Conservation (phyloP, 2,888 invertebrate species). For the Stratiomys singularior region DNA sequence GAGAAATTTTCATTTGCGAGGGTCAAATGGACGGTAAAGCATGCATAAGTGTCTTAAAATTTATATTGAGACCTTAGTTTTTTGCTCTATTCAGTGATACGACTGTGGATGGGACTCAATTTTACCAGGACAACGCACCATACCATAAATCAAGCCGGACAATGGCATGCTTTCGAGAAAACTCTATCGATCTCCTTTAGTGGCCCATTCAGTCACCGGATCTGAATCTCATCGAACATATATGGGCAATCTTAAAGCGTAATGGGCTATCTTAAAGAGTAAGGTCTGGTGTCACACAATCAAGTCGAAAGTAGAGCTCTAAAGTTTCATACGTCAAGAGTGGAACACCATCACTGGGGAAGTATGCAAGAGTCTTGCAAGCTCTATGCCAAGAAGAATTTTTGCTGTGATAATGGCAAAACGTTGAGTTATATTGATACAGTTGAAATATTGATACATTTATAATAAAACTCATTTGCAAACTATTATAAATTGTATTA, state of each 20-base stretch:
- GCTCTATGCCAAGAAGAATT: too few species aligned
- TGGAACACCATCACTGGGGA: too few species aligned
- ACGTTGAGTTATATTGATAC: too few species aligned
- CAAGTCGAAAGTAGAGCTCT: not conserved
- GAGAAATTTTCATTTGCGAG: not conserved
- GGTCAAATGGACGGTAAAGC: not conserved
- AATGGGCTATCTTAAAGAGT: not conserved
- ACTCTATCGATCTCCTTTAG: not conserved
- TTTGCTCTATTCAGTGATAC: not conserved
- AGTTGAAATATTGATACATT: too few species aligned
- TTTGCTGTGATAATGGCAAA: too few species aligned
- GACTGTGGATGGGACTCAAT: too few species aligned
- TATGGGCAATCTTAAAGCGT: not conserved
- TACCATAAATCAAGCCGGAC: not conserved
- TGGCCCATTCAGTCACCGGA: conserved; percentile 5
- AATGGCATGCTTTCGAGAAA: not conserved
- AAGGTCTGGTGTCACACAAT: too few species aligned
- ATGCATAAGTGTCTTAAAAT: not conserved
- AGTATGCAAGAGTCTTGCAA: too few species aligned
- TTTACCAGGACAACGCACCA: not conserved
- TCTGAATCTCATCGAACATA: conserved; percentile 1
- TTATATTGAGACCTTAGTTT: not conserved
- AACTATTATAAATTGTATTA: too few species aligned
- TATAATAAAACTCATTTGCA: too few species aligned
- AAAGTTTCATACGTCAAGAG: not conserved